A percentile compares a stretch with the other conserved stretches of the same genome.
Conservation (phyloP, 1,140 invertebrate genomes). For the Temnothorax curvispinosus region DNA sequence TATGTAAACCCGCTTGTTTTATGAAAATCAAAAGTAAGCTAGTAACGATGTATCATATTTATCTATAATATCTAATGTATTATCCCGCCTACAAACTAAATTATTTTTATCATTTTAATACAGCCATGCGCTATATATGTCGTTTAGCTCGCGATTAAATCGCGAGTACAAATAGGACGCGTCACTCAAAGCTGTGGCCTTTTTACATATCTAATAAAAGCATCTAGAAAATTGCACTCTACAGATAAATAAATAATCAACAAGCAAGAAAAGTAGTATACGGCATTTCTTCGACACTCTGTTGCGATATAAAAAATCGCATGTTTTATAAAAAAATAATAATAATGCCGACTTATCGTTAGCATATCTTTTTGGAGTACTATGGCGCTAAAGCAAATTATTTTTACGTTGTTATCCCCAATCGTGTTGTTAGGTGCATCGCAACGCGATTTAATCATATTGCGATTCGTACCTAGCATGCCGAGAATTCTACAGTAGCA, state of each 20-base stretch:
- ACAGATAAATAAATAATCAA: not conserved
- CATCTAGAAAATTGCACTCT: not conserved
- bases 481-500: constrained; percentile 6
- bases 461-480: not conserved
- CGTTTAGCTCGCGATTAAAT: not conserved
- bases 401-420: not conserved
- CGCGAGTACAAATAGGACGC: not conserved
- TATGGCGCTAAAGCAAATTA: not conserved
- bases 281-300: too few species aligned
- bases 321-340: not conserved
- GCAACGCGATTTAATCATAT: constrained; percentile 25
- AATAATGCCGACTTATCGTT: not conserved
- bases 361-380: not conserved
- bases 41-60: not conserved
- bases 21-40: not conserved
- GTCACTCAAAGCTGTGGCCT: not conserved
- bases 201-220: constrained; percentile 24
- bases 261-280: not conserved
- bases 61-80: not conserved
- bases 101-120: constrained; percentile 11
- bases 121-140: not conserved
- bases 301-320: not conserved
- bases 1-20: not conserved
- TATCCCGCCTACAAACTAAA: not conserved
- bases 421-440: not conserved